These are phyloP conservation scores for Eupleurogrammus muticus DNA, from an alignment of 2,797 vertebrate species.

Conservation along the genomic window DNA sequence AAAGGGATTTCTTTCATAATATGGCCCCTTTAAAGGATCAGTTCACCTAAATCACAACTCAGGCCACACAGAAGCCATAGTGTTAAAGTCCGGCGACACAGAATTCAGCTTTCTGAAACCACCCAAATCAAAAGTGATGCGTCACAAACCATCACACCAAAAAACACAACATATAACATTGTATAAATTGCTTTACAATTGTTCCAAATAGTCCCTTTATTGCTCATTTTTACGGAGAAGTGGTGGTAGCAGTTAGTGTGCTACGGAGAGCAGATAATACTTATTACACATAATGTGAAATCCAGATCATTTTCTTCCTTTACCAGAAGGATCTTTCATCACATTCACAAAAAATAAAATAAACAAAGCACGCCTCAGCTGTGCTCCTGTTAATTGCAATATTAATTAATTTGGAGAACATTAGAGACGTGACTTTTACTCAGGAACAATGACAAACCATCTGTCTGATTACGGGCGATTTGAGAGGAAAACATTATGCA, in stretches of 20 bases:
- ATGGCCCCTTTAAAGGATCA: background rate
- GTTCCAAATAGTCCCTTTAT: too few species aligned
- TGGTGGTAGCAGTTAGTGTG: background rate
- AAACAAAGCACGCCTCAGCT: conserved; percentile 28
- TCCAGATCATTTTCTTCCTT: conserved; percentile 29
- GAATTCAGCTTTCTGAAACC: background rate
- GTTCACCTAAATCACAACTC: background rate
- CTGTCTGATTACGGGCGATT: conserved; percentile 27
- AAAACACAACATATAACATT: too few species aligned
- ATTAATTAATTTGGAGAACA: conserved; percentile 37
- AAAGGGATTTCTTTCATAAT: too few species aligned
- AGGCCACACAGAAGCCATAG: background rate
- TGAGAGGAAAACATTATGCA: conserved; percentile 3
- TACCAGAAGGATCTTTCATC: conserved; percentile 33
- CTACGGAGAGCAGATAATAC: conserved; percentile 12
- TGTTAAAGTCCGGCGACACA: background rate
- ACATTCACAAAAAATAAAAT: conserved; percentile 39
- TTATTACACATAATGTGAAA: conserved; percentile 40
- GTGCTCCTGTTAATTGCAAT: conserved; percentile 42
- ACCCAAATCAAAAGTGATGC: too few species aligned
- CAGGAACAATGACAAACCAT: conserved; percentile 35
- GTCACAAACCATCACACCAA: too few species aligned
- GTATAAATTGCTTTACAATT: too few species aligned
- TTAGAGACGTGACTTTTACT: conserved; percentile 12
- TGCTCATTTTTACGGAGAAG: background rate